Evolutionary conservation across 2,113 vertebrate species (phyloP).

Genomic region (Plectropomus leopardus): DNA sequence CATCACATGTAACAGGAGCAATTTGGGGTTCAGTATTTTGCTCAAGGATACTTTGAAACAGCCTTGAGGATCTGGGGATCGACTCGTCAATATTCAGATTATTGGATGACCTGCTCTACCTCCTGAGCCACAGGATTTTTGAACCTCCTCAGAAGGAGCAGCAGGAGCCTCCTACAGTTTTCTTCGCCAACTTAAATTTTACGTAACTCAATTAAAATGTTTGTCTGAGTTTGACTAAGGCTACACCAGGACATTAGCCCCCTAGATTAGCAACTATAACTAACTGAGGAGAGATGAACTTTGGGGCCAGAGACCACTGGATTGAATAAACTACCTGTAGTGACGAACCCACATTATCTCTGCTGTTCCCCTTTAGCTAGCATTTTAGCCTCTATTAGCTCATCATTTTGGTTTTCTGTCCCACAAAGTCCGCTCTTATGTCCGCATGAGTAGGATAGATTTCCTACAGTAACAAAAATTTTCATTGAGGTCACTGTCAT

Average conservation of each 20-base stretch:
- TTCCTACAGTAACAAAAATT: background rate
- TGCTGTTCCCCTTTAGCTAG: background rate
- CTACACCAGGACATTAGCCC: background rate
- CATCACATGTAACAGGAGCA: too few relatives aligned
- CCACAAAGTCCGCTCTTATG: background rate
- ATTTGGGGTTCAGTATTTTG: too few relatives aligned
- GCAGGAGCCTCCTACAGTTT: too few relatives aligned
- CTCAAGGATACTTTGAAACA: too few relatives aligned
- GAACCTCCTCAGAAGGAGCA: too few relatives aligned
- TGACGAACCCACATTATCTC: background rate
- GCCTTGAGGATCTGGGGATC: too few relatives aligned
- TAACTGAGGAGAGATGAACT: background rate
- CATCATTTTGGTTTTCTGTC: background rate
- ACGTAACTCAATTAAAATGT: background rate
- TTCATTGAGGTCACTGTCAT: constrained; percentile 7
- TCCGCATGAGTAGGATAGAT: too few relatives aligned
- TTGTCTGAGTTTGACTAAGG: background rate
- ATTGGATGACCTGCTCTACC: too few relatives aligned
- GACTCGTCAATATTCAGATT: too few relatives aligned
- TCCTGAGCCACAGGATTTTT: too few relatives aligned
- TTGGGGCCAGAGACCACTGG: background rate
- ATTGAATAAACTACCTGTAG: background rate
- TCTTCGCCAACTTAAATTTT: background rate
- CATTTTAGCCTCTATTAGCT: background rate
- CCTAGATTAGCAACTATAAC: background rate